Evolutionary conservation across 2,888 invertebrate genomes (phyloP).

Genomic region (Busseola fusca): DNA sequence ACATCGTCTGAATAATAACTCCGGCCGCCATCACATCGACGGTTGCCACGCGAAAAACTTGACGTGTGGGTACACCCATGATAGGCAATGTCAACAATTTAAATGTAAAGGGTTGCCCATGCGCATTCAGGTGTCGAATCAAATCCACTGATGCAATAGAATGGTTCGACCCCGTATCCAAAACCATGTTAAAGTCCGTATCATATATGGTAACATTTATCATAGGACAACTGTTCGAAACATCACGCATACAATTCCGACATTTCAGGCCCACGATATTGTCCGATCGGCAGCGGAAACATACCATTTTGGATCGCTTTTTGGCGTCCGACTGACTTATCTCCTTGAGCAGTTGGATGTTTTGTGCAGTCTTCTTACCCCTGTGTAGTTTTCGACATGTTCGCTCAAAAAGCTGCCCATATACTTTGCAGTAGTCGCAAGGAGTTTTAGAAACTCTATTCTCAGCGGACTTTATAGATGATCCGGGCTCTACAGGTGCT

Average conservation of each 20-base stretch:
- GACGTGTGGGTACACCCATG: neutral
- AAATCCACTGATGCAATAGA: conserved; percentile 16
- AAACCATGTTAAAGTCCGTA: conserved; percentile 12
- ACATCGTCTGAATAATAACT: neutral
- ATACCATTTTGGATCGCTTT: conserved; percentile 6
- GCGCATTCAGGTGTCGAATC: neutral
- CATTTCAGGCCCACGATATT: conserved; percentile 11
- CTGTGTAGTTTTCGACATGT: conserved; percentile 28
- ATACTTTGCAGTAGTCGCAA: conserved; percentile 16
- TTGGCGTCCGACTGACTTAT: neutral
- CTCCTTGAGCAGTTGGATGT: neutral
- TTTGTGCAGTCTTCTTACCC: neutral
- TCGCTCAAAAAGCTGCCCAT: conserved; percentile 19
- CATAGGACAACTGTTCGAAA: neutral
- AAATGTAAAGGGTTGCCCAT: neutral
- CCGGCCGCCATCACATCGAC: conserved; percentile 17
- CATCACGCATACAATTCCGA: neutral
- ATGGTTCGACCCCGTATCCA: conserved; percentile 27
- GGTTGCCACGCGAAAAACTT: conserved; percentile 6
- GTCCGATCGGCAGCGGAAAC: conserved; percentile 24
- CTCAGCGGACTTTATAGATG: neutral
- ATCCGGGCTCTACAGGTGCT: neutral
- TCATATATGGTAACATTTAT: conserved; percentile 16
- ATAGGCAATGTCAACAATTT: conserved; percentile 1
- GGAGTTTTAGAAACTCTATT: neutral